These are phyloP conservation scores for Drosophila yakuba DNA, from an alignment of 1,140 invertebrate genomes.

Conservation along the genomic window DNA sequence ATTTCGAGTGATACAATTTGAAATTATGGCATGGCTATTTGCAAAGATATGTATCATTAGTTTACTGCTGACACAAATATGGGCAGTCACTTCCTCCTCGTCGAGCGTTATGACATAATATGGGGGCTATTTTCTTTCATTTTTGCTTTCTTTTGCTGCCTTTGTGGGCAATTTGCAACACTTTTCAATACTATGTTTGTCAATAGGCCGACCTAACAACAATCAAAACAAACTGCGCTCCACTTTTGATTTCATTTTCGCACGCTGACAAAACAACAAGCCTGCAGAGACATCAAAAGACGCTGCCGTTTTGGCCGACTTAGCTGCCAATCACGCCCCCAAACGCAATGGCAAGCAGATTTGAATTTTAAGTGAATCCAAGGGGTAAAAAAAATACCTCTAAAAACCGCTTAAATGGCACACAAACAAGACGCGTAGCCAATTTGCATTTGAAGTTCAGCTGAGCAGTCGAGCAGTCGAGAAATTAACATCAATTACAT, in stretches of 20 bases:
- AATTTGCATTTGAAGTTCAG: slow-evolving; percentile 52
- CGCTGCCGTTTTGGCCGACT: slow-evolving; percentile 46
- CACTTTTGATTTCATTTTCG: slow-evolving; percentile 67
- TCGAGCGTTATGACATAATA: slow-evolving; percentile 50
- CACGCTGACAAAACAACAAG: slow-evolving; percentile 52
- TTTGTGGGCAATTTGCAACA: slow-evolving; percentile 54
- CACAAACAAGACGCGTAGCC: slow-evolving; percentile 24
- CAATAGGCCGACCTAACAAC: slow-evolving; percentile 54
- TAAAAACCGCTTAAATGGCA: slow-evolving; percentile 21
- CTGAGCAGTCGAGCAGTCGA: slow-evolving; percentile 5
- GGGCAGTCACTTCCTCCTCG: slow-evolving; percentile 51
- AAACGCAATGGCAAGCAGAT: slow-evolving; percentile 45
- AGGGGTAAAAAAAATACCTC: slow-evolving; percentile 1
- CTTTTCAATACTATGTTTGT: slow-evolving; percentile 70
- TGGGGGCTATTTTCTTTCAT: slow-evolving; percentile 12
- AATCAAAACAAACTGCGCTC: slow-evolving; percentile 71
- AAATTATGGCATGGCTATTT: slow-evolving; percentile 29
- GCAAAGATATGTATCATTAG: slow-evolving; percentile 36
- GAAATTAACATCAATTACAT: slow-evolving; percentile 63
- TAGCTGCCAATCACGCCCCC: slow-evolving; percentile 51
- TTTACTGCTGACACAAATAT: slow-evolving; percentile 56
- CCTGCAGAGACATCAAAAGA: slow-evolving; percentile 59
- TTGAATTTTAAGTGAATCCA: slow-evolving; percentile 42
- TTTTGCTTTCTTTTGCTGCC: slow-evolving; percentile 7
- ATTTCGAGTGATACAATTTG: slow-evolving; percentile 22